Conservation (phyloP, 2,797 vertebrate genomes). For the Darevskia mixta region DNA sequence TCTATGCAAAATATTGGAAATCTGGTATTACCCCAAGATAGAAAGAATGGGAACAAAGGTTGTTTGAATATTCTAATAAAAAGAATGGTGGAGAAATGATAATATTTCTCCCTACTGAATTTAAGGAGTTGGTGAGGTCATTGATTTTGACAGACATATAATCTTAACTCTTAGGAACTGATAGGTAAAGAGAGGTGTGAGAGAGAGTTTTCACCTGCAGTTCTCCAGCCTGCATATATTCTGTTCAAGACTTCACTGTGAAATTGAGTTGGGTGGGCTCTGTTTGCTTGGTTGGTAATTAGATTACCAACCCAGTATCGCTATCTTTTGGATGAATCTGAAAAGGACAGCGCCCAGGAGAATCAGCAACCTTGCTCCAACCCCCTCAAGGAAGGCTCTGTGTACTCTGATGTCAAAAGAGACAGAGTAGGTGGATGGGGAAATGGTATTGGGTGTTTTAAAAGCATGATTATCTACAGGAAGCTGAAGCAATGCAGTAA, state of each 20-base stretch:
- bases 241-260: conserved; percentile 33
- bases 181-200: neutral
- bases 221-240: conserved; percentile 19
- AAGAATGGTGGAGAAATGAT: neutral
- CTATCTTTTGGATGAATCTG: conserved; percentile 40
- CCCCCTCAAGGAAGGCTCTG: neutral
- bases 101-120: neutral
- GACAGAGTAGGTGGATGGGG: conserved; percentile 26
- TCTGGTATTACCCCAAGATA: neutral
- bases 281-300: conserved; percentile 7
- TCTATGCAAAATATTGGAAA: neutral
- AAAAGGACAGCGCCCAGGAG: conserved; percentile 41
- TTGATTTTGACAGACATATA: conserved; percentile 19
- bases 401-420: conserved; percentile 10
- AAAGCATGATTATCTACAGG: conserved; percentile 39
- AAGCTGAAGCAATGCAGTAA: conserved; percentile 41
- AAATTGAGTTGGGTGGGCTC: conserved; percentile 40
- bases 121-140: neutral
- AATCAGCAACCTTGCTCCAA: conserved; percentile 31
- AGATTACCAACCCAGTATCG: conserved; percentile 47
- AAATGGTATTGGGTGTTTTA: conserved; percentile 28
- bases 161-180: conserved; percentile 36
- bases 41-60: neutral
- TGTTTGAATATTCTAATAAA: neutral
- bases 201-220: neutral